Percentiles rank a stretch among this genome's conserved stretches.
Conservation (phyloP, 2,797 vertebrate species). For the Coilia nasus region DNA sequence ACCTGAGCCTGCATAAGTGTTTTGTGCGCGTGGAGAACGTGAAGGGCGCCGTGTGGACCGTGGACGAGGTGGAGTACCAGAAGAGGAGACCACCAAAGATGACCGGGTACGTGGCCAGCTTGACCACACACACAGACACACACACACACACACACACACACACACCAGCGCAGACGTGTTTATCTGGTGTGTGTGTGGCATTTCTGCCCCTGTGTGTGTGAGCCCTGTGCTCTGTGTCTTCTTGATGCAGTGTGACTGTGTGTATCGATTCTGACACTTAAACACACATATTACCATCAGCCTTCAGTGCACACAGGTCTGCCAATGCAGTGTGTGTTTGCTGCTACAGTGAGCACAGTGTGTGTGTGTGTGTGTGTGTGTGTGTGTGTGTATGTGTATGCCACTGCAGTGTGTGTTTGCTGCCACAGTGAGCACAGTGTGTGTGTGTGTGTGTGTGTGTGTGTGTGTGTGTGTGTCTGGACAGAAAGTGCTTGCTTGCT, state of each 20-base stretch:
- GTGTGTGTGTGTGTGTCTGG: constrained; percentile 49
- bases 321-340: constrained; percentile 47
- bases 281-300: neutral
- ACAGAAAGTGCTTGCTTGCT: constrained; percentile 46
- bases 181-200: neutral
- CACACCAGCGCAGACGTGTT: neutral
- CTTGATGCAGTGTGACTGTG: neutral
- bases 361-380: constrained; percentile 31
- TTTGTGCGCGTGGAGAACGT: constrained; percentile 99
- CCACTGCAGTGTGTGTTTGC: constrained; percentile 46
- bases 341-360: constrained; percentile 48
- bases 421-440: constrained; percentile 48
- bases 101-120: constrained; percentile 84
- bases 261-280: neutral
- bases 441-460: constrained; percentile 31
- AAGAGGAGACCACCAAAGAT: constrained; percentile 99
- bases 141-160: neutral
- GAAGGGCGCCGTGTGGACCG: constrained; percentile 98
- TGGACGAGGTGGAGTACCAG: constrained; percentile 98
- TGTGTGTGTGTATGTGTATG: constrained; percentile 44
- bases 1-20: constrained; percentile 99
- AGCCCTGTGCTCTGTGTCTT: neutral
- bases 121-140: constrained; percentile 9
- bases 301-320: constrained; percentile 45
- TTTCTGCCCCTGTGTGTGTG: constrained; percentile 38